phyloP scores from a whole-genome alignment of 2,888 invertebrate genomes.

The Tipula vernalis region DNA sequence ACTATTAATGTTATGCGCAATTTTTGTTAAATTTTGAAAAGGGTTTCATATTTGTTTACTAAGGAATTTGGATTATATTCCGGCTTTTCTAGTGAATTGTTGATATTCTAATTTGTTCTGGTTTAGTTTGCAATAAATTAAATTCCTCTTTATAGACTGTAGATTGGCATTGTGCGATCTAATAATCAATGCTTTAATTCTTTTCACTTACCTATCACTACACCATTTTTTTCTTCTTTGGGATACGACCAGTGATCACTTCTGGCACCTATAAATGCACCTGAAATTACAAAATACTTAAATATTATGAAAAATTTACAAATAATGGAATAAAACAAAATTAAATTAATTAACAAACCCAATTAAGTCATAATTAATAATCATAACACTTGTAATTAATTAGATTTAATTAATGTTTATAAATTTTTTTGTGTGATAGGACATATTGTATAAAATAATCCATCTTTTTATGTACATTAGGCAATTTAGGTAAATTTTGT shows the following conservation, averaged over 20 bases:
- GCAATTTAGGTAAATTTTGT: background rate
- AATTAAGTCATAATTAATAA: background rate
- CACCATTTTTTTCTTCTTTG: conserved; percentile 12
- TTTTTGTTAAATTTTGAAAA: too few relatives aligned
- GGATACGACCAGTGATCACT: conserved; percentile 14
- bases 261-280: background rate
- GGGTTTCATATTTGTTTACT: too few relatives aligned
- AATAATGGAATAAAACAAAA: too few relatives aligned
- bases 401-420: background rate
- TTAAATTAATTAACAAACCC: too few relatives aligned
- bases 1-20: too few relatives aligned
- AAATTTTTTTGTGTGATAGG: background rate
- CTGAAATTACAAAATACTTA: background rate
- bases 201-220: conserved; percentile 12
- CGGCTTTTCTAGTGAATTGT: too few relatives aligned
- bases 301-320: background rate
- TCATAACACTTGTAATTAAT: background rate
- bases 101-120: too few relatives aligned
- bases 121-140: too few relatives aligned
- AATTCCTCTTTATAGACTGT: too few relatives aligned
- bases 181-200: too few relatives aligned
- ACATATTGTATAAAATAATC: background rate
- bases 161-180: too few relatives aligned
- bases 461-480: background rate
- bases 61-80: too few relatives aligned